Percentiles rank a stretch among this genome's conserved stretches.
Evolutionary conservation across 1,140 invertebrate species (phyloP).

Genomic region (Psix sp.): DNA sequence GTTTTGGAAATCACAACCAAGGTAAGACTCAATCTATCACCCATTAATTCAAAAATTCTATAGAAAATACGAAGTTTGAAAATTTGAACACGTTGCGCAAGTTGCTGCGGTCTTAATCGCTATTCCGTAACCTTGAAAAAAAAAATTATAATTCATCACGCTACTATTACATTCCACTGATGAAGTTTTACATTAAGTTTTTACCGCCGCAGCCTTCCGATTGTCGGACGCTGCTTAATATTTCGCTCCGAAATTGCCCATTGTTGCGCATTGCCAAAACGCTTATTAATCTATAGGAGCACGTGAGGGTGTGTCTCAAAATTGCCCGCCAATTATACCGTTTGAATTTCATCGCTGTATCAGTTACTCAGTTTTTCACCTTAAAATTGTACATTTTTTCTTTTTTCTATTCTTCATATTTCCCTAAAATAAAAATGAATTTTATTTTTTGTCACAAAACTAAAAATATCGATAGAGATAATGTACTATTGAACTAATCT

Average conservation of each 20-base stretch:
- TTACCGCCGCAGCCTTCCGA: background rate
- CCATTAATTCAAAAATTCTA: background rate
- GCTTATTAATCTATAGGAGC: too few relatives aligned
- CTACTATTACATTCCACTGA: background rate
- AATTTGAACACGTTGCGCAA: background rate
- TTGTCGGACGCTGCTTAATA: background rate
- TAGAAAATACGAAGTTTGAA: background rate
- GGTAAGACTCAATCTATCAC: background rate
- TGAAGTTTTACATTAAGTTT: background rate
- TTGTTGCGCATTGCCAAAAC: too few relatives aligned
- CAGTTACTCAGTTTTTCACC: too few relatives aligned
- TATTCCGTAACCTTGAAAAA: slow-evolving; percentile 3
- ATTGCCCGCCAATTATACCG: too few relatives aligned
- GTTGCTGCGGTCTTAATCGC: background rate
- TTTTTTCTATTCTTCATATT: too few relatives aligned
- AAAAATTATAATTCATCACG: background rate
- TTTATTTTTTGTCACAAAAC: too few relatives aligned
- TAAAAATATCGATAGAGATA: too few relatives aligned
- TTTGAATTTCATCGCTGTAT: too few relatives aligned
- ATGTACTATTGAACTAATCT: too few relatives aligned
- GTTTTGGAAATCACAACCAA: background rate
- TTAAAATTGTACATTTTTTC: too few relatives aligned
- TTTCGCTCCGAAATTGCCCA: background rate
- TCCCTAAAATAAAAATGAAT: too few relatives aligned
- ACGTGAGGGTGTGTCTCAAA: too few relatives aligned